These are phyloP conservation scores for Drosophila pandora DNA, from an alignment of 1,140 invertebrate genomes.

Conservation along the genomic window DNA sequence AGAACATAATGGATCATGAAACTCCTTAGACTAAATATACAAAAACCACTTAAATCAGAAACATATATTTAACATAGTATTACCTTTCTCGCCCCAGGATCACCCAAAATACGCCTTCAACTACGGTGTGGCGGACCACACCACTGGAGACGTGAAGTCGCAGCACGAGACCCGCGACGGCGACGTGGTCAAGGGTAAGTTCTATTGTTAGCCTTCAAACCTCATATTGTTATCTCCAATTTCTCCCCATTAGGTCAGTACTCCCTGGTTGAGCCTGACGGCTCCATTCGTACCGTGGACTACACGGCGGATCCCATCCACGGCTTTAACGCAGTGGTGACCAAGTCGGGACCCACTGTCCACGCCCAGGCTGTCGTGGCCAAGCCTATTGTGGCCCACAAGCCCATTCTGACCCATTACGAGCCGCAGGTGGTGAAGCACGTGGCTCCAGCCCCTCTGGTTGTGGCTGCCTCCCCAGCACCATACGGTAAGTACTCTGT, in stretches of 20 bases:
- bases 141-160: constrained; percentile 85
- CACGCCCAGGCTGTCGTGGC: constrained; percentile 82
- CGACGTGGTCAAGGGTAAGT: constrained; percentile 85
- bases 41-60: no score
- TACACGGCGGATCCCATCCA: constrained; percentile 86
- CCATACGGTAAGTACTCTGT: constrained; percentile 83
- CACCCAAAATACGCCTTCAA: constrained; percentile 85
- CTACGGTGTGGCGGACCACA: constrained; percentile 85
- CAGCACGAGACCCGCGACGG: constrained; percentile 85
- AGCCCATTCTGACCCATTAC: constrained; percentile 69
- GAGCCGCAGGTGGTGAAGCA: constrained; percentile 68
- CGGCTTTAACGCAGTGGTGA: constrained; percentile 86
- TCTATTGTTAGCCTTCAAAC: neutral
- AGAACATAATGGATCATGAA: no score
- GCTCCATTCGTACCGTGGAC: constrained; percentile 87
- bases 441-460: constrained; percentile 66
- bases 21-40: no score
- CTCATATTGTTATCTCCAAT: constrained; percentile 13
- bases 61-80: neutral
- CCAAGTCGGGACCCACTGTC: constrained; percentile 85
- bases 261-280: constrained; percentile 88
- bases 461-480: constrained; percentile 81
- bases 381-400: constrained; percentile 72
- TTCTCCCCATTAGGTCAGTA: constrained; percentile 85
- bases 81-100: constrained; percentile 47